Conservation (phyloP, 2,797 vertebrate species). For the Gymnoscopelus braueri region DNA sequence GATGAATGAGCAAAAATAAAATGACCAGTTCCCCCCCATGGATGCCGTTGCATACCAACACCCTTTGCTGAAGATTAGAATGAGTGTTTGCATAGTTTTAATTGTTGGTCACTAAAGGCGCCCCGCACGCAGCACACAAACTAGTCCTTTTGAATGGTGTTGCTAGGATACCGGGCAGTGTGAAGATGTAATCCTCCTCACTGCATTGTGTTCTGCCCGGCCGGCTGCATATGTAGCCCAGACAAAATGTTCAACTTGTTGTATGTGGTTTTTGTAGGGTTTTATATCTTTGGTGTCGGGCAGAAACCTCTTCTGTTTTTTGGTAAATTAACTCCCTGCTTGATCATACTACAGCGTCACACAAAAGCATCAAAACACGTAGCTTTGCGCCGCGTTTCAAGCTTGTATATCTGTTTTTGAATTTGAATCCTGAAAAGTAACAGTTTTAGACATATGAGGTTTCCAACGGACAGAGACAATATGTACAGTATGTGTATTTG, state of each 20-base stretch:
- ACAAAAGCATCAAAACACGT: too few relatives aligned
- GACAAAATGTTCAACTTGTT: constrained; percentile 49
- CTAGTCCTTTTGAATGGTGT: constrained; percentile 83
- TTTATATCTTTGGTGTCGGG: too few relatives aligned
- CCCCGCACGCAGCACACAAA: constrained; percentile 74
- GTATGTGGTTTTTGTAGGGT: neutral
- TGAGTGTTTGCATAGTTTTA: constrained; percentile 75
- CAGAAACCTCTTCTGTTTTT: too few relatives aligned
- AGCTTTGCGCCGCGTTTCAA: too few relatives aligned
- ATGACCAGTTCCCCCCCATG: constrained; percentile 20
- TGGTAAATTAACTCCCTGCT: too few relatives aligned
- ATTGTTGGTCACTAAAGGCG: constrained; percentile 79
- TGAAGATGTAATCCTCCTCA: constrained; percentile 76
- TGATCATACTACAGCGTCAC: too few relatives aligned
- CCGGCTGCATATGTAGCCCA: constrained; percentile 58
- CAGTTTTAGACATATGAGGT: too few relatives aligned
- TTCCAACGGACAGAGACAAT: too few relatives aligned
- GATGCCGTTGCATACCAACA: constrained; percentile 37
- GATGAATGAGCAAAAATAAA: constrained; percentile 24
- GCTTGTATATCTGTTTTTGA: too few relatives aligned
- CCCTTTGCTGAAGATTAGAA: constrained; percentile 65
- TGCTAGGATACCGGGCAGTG: constrained; percentile 88
- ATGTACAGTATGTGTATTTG: too few relatives aligned
- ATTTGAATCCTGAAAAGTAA: too few relatives aligned
- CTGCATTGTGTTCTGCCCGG: constrained; percentile 66